Evolutionary conservation across 2,113 vertebrate species (phyloP).

Genomic region (Megalops atlanticus): DNA sequence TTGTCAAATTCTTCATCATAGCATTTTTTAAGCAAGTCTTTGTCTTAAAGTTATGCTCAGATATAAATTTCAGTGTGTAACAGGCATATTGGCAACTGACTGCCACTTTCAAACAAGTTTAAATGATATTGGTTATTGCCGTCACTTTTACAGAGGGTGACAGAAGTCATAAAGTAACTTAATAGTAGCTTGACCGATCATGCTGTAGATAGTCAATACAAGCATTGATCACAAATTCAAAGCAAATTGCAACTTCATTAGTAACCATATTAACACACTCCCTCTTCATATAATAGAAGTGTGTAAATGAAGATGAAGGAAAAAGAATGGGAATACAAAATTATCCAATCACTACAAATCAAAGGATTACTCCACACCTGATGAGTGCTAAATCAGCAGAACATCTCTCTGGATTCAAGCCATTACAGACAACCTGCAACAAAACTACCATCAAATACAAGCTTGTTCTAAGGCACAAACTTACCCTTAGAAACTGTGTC

Average conservation of each 20-base stretch:
- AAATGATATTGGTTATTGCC: background rate
- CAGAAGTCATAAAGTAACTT: background rate
- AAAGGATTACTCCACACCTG: background rate
- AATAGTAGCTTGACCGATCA: background rate
- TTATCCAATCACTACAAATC: background rate
- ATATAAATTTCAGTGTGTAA: background rate
- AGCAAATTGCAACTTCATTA: background rate
- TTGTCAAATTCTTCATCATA: too few relatives aligned
- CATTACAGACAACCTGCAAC: background rate
- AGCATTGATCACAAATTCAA: background rate
- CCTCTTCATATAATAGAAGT: background rate
- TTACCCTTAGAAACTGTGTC: slow-evolving; percentile 21
- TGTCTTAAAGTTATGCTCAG: background rate
- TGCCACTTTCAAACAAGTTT: background rate
- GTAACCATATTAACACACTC: background rate
- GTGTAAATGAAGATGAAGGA: background rate
- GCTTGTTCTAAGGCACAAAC: slow-evolving; percentile 5
- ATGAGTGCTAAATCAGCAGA: background rate
- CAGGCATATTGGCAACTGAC: background rate
- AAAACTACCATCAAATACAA: background rate
- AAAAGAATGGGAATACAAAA: background rate
- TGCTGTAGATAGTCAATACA: background rate
- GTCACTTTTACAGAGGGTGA: background rate
- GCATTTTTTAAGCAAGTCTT: too few relatives aligned
- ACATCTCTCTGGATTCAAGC: slow-evolving; percentile 11